Conservation (phyloP, 92 coral and sea anemone genomes). For the Bergia sp. region DNA sequence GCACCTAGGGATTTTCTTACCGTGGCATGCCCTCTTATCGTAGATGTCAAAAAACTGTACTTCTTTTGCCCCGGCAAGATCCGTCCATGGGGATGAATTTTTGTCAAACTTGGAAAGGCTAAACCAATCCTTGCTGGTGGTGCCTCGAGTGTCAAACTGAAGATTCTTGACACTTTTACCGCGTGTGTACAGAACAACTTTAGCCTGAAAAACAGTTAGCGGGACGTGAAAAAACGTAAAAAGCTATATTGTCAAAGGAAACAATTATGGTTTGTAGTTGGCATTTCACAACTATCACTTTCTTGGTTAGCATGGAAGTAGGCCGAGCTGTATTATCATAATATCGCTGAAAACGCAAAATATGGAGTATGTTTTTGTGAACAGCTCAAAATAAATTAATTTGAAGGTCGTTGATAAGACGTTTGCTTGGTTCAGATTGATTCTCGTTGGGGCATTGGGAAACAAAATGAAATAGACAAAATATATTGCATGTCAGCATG, state of each 20-base stretch:
- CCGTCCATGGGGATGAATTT: not conserved
- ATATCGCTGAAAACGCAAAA: no score
- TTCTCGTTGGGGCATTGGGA: no score
- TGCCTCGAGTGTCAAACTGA: not conserved
- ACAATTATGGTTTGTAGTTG: not conserved
- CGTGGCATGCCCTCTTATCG: not conserved
- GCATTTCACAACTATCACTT: not conserved
- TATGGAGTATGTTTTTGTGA: no score
- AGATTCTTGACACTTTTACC: slow-evolving; percentile 12
- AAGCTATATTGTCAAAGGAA: no score
- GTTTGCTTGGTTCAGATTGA: no score
- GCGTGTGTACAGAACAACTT: slow-evolving; percentile 1
- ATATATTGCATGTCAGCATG: no score
- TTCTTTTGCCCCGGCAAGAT: not conserved
- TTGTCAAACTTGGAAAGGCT: not conserved
- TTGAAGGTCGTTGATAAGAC: no score
- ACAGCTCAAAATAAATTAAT: no score
- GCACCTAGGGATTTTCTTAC: not conserved
- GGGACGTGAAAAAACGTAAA: not conserved
- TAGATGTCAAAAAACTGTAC: slow-evolving; percentile 16
- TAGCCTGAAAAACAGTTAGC: slow-evolving; percentile 2
- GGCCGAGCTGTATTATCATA: no score
- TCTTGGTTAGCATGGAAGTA: no score
- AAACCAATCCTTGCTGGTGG: slow-evolving; percentile 16
- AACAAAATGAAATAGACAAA: no score